Conservation (phyloP, 2,113 vertebrate genomes). For the Stictonetta naevosa region DNA sequence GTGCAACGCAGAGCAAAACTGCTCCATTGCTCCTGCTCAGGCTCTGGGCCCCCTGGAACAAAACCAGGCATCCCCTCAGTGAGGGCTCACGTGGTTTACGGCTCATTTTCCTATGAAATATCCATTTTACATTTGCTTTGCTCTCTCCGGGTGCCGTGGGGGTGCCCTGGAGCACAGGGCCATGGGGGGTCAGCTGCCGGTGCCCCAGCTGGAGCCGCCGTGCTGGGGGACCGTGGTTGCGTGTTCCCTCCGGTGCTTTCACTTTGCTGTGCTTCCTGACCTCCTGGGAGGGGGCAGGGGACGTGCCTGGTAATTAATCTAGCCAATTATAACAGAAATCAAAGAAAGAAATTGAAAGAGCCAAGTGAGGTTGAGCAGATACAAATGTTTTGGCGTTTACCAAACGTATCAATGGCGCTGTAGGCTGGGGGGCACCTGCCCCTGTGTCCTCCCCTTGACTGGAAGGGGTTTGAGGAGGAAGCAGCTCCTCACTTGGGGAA, state of each 20-base stretch:
- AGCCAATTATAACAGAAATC: not conserved
- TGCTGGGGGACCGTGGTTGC: too few relatives aligned
- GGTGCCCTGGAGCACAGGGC: too few relatives aligned
- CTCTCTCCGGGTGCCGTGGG: not conserved
- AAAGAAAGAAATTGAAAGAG: not conserved
- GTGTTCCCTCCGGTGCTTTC: not conserved
- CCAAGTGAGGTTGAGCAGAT: not conserved
- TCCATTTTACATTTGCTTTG: not conserved
- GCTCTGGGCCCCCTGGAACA: not conserved
- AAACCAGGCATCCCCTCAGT: not conserved
- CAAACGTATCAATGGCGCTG: accelerated
- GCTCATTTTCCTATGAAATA: not conserved
- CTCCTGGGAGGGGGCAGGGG: too few relatives aligned
- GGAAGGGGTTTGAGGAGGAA: not conserved
- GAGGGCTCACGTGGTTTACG: not conserved
- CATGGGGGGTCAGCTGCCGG: too few relatives aligned
- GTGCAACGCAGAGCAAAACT: not conserved
- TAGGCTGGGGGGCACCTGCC: not conserved
- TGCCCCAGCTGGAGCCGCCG: too few relatives aligned
- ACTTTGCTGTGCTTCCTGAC: too few relatives aligned
- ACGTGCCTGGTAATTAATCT: not conserved
- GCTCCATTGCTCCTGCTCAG: not conserved
- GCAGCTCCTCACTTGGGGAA: not conserved
- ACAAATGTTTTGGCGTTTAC: too few relatives aligned
- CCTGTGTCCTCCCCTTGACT: too few relatives aligned